Conservation (phyloP, 2,888 invertebrate genomes). For the Eupithecia tripunctaria region DNA sequence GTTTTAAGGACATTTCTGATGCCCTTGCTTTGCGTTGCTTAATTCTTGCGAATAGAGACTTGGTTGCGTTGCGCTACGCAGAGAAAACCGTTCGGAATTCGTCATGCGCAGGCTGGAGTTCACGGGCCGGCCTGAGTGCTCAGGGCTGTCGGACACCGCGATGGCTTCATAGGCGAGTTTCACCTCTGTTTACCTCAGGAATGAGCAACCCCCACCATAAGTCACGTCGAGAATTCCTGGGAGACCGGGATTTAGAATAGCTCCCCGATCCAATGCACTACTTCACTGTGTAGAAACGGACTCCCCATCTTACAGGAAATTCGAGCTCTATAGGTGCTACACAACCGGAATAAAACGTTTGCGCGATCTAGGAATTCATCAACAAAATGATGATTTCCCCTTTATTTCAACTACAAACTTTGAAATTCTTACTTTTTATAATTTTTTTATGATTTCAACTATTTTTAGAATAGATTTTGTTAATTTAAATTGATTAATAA, state of each 20-base stretch:
- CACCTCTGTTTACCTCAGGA: conserved; percentile 11
- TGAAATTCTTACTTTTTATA: neutral
- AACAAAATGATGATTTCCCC: neutral
- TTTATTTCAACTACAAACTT: neutral
- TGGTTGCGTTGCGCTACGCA: conserved; percentile 3
- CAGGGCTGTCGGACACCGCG: conserved; percentile 20
- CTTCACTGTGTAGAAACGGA: conserved; percentile 71
- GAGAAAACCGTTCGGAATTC: neutral
- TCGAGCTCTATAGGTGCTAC: neutral
- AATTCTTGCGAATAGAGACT: conserved; percentile 5
- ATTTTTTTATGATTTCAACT: neutral
- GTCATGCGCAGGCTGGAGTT: conserved; percentile 1
- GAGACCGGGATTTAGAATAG: conserved; percentile 53
- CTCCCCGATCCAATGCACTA: conserved; percentile 58
- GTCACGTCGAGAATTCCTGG: conserved; percentile 23
- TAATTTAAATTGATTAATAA: neutral
- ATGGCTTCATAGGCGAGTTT: conserved; percentile 13
- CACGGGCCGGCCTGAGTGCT: conserved; percentile 15
- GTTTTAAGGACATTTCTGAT: conserved; percentile 6
- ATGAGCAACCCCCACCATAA: conserved; percentile 19
- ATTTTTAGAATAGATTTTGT: neutral
- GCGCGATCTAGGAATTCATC: conserved; percentile 31
- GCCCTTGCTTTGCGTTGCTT: conserved; percentile 5
- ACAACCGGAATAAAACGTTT: neutral
- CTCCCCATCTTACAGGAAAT: conserved; percentile 45